Evolutionary conservation across 1,140 invertebrate species (phyloP).

Genomic region (Heliconius himera): DNA sequence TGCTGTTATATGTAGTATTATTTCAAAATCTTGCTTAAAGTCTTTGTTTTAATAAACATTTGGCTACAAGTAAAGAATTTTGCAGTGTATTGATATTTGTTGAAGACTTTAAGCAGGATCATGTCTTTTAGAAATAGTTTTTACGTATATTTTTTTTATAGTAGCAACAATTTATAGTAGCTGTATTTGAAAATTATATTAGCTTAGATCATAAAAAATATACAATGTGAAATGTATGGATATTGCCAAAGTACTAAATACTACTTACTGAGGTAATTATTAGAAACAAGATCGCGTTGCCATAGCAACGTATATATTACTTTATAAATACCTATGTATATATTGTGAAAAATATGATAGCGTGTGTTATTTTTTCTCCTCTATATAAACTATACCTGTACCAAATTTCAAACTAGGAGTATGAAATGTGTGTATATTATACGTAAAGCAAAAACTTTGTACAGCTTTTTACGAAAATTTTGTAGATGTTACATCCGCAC

Average conservation of each 20-base stretch:
- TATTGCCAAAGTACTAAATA: too few species aligned
- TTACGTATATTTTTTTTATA: background rate
- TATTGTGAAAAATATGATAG: too few species aligned
- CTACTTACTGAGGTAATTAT: too few species aligned
- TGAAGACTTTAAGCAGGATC: conserved; percentile 68
- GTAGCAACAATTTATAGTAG: background rate
- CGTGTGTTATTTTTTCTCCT: too few species aligned
- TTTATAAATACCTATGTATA: background rate
- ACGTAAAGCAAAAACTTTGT: too few species aligned
- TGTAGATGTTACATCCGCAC: too few species aligned
- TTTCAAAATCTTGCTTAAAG: conserved; percentile 73
- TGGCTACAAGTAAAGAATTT: conserved; percentile 72
- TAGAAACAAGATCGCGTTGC: background rate
- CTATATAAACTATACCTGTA: too few species aligned
- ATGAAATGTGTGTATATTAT: too few species aligned
- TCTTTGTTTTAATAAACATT: conserved; percentile 51
- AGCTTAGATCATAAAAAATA: too few species aligned
- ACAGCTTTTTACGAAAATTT: too few species aligned
- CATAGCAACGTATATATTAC: background rate
- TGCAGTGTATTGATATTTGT: conserved; percentile 56
- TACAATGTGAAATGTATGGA: too few species aligned
- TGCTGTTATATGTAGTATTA: conserved; percentile 45
- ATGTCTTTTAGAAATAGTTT: background rate
- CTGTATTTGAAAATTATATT: background rate
- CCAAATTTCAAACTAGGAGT: too few species aligned